Percentiles rank a stretch among this genome's conserved stretches.
phyloP scores from a whole-genome alignment of 2,888 invertebrate species.

The Drosophila rubida region DNA sequence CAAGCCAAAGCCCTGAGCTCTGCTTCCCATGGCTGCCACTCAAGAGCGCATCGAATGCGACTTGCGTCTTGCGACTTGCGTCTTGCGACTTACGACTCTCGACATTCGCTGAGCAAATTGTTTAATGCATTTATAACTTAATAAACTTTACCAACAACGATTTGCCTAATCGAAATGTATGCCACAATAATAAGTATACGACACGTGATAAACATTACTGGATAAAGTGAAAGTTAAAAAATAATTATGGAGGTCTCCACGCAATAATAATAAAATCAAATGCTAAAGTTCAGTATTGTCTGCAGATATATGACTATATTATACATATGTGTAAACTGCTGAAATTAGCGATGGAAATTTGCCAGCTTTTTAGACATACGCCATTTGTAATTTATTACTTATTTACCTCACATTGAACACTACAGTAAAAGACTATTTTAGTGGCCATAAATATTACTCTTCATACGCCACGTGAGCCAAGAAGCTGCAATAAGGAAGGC shows the following conservation, averaged over 20 bases:
- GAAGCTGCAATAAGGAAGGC: not conserved
- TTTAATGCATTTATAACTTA: conserved; percentile 31
- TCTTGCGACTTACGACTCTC: conserved; percentile 20
- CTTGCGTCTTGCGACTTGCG: conserved; percentile 9
- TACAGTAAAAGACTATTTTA: not conserved
- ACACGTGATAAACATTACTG: not conserved
- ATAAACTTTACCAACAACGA: not conserved
- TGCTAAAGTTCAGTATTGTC: not conserved
- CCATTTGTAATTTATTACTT: not conserved
- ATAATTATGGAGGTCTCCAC: not conserved
- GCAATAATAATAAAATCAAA: not conserved
- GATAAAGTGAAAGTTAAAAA: not conserved
- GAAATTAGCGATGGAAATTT: not conserved
- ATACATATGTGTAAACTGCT: not conserved
- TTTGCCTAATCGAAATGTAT: not conserved
- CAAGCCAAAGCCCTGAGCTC: conserved; percentile 47
- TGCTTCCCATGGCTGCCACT: conserved; percentile 68
- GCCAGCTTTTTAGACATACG: not conserved
- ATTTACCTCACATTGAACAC: not conserved
- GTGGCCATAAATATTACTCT: not conserved
- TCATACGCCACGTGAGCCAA: not conserved
- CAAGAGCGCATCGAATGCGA: conserved; percentile 8
- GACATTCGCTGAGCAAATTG: conserved; percentile 44
- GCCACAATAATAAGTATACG: not conserved
- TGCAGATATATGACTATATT: not conserved